Conservation (phyloP, 1,140 invertebrate species). For the Psix sp. region DNA sequence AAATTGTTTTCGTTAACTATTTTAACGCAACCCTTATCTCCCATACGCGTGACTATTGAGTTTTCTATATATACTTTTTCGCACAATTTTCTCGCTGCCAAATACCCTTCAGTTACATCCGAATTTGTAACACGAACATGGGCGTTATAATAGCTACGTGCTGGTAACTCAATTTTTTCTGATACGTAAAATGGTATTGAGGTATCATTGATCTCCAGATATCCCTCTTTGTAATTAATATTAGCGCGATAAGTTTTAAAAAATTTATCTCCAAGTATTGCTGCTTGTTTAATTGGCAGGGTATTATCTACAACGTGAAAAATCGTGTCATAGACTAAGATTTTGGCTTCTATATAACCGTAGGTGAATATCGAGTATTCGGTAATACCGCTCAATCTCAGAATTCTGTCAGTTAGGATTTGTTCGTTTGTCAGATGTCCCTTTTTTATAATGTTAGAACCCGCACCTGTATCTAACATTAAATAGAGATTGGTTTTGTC, state of each 20-base stretch:
- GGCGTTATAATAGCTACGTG: neutral
- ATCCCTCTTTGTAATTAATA: slow-evolving; percentile 9
- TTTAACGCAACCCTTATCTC: neutral
- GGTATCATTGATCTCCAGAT: neutral
- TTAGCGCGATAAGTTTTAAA: slow-evolving; percentile 7
- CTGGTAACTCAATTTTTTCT: neutral
- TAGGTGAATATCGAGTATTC: slow-evolving; percentile 1
- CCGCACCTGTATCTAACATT: slow-evolving; percentile 16
- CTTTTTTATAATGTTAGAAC: slow-evolving; percentile 5
- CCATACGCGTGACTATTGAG: neutral
- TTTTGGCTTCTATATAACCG: neutral
- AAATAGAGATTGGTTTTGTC: neutral
- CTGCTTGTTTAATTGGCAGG: slow-evolving; percentile 14
- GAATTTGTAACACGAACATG: neutral
- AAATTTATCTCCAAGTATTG: slow-evolving; percentile 12
- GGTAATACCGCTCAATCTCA: slow-evolving; percentile 17
- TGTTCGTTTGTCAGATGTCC: neutral
- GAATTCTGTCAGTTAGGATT: slow-evolving; percentile 2
- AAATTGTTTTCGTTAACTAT: slow-evolving; percentile 2
- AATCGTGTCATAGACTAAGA: slow-evolving; percentile 7
- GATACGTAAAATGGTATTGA: slow-evolving; percentile 1
- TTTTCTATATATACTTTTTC: slow-evolving; percentile 6
- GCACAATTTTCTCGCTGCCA: neutral
- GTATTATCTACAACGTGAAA: slow-evolving; percentile 11
- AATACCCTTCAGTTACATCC: neutral